Percentiles rank a stretch among this genome's conserved stretches.
phyloP scores from a whole-genome alignment of 1,140 invertebrate genomes.

The Chlorops oryzae region DNA sequence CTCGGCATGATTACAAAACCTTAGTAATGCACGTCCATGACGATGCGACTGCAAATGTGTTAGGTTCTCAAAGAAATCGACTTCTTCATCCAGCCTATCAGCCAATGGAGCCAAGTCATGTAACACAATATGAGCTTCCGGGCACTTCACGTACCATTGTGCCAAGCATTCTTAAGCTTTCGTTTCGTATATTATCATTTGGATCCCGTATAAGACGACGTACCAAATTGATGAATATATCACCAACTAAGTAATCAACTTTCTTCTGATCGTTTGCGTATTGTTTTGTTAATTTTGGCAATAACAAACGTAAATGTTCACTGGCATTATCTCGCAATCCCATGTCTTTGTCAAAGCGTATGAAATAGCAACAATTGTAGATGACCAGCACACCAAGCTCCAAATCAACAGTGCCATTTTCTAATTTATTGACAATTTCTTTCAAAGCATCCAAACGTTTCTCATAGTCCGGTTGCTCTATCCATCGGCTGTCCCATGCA shows the following conservation, averaged over 20 bases:
- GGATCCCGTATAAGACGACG: conserved; percentile 62
- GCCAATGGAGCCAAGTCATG: conserved; percentile 67
- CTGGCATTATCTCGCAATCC: conserved; percentile 74
- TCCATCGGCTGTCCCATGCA: conserved; percentile 74
- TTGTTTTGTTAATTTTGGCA: conserved; percentile 53
- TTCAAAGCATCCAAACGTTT: conserved; percentile 68
- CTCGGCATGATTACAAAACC: conserved; percentile 57
- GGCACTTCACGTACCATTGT: conserved; percentile 66
- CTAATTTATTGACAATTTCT: conserved; percentile 53
- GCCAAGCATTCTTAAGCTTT: conserved; percentile 71
- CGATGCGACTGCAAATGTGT: conserved; percentile 79
- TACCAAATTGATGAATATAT: conserved; percentile 63
- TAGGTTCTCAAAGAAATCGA: conserved; percentile 93
- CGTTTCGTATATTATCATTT: conserved; percentile 62
- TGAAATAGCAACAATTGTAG: conserved; percentile 75
- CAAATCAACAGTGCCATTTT: conserved; percentile 49
- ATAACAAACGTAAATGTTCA: conserved; percentile 63
- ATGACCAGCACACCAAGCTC: conserved; percentile 68
- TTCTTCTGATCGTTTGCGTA: conserved; percentile 49
- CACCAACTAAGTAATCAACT: conserved; percentile 63
- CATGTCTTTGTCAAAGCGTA: conserved; percentile 73
- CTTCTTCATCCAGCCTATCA: conserved; percentile 71
- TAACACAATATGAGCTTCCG: conserved; percentile 62
- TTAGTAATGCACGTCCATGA: conserved; percentile 69
- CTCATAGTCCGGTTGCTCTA: conserved; percentile 90